Conservation (phyloP, 2,113 vertebrate species). For the Lophochroa leadbeateri region DNA sequence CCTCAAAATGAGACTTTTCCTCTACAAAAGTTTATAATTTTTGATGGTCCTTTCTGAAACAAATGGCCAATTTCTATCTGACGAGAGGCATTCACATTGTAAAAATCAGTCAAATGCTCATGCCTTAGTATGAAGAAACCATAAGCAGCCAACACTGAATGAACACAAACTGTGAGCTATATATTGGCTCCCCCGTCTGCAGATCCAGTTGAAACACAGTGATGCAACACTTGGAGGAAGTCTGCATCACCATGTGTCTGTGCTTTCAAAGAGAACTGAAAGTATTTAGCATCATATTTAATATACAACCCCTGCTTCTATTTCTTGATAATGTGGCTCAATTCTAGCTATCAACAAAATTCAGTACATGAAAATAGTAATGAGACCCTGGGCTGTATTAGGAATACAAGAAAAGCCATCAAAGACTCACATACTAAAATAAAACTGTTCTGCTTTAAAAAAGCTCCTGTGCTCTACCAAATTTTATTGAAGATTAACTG, state of each 20-base stretch:
- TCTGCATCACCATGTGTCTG: neutral
- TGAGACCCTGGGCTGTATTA: neutral
- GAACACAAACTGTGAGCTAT: neutral
- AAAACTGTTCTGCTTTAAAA: neutral
- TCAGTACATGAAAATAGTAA: neutral
- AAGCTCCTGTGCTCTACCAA: neutral
- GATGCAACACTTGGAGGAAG: neutral
- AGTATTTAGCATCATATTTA: neutral
- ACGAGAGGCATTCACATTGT: neutral
- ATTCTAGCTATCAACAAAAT: neutral
- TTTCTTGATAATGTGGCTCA: neutral
- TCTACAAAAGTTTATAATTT: neutral
- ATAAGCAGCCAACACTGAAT: neutral
- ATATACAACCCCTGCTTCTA: neutral
- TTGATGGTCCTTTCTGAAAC: neutral
- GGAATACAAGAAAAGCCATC: neutral
- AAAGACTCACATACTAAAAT: neutral
- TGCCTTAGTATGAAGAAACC: neutral
- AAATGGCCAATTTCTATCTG: neutral
- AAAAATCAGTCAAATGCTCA: neutral
- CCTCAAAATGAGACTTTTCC: neutral
- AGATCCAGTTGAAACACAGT: neutral
- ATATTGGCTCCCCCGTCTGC: neutral
- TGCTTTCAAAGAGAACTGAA: neutral
- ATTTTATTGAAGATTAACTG: conserved; percentile 22